Evolutionary conservation across 1,140 invertebrate species (phyloP).

Genomic region (Drosophila nebulosa): DNA sequence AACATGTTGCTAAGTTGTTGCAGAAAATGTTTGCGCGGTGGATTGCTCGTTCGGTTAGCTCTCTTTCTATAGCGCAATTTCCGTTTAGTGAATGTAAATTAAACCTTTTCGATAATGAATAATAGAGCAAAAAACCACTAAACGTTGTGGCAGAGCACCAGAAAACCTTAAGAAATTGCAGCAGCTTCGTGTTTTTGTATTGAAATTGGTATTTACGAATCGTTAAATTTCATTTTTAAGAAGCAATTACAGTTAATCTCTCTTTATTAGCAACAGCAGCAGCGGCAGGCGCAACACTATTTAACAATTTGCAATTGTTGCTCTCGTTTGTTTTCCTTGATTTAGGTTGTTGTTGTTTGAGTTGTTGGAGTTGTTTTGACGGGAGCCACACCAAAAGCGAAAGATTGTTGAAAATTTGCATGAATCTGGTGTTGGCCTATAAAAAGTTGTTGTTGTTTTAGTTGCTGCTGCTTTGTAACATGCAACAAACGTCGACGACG

Average conservation of each 20-base stretch:
- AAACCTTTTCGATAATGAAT: neutral
- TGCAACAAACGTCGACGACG: neutral
- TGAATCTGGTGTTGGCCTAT: conserved; percentile 49
- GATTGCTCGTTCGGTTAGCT: neutral
- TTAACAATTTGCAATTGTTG: conserved; percentile 18
- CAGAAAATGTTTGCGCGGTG: neutral
- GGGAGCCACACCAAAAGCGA: conserved; percentile 36
- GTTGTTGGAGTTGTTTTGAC: conserved; percentile 5
- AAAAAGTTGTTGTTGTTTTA: conserved; percentile 31
- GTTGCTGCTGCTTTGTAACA: neutral
- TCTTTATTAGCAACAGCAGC: conserved; percentile 35
- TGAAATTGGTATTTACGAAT: conserved; percentile 41
- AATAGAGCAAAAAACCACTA: neutral
- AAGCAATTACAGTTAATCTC: conserved; percentile 52
- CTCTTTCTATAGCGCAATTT: no score
- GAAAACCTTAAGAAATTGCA: neutral
- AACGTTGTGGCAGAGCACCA: neutral
- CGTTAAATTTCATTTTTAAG: conserved; percentile 36
- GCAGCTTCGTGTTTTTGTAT: neutral
- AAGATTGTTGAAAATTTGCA: conserved; percentile 62
- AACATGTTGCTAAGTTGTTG: conserved; percentile 56
- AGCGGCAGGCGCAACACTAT: neutral
- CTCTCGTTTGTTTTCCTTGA: conserved; percentile 19
- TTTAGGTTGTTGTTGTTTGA: neutral
- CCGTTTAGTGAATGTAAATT: no score